Conservation (phyloP, 2,113 vertebrate genomes). For the Sakesphorus luctuosus region DNA sequence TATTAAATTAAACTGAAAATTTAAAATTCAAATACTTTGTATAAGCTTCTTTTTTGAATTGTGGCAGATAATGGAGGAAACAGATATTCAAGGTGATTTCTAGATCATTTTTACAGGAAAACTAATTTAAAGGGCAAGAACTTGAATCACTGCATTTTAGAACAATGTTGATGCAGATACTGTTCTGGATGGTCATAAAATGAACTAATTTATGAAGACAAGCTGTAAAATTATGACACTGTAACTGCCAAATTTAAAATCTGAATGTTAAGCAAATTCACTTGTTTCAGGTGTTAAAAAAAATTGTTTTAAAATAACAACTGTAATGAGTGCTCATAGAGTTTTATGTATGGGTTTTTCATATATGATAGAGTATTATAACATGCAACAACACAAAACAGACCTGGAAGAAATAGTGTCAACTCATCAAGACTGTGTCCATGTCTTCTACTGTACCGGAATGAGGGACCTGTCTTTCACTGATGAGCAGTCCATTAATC, state of each 20-base stretch:
- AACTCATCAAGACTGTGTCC: neutral
- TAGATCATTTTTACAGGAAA: constrained; percentile 49
- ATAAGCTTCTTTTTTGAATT: constrained; percentile 17
- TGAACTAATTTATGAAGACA: constrained; percentile 32
- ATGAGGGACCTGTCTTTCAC: neutral
- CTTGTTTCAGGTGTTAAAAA: constrained; percentile 5
- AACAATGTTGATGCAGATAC: constrained; percentile 43
- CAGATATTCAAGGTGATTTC: constrained; percentile 55
- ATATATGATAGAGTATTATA: neutral
- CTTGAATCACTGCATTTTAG: constrained; percentile 40
- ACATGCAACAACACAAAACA: neutral
- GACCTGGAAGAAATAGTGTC: neutral
- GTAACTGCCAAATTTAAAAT: constrained; percentile 59
- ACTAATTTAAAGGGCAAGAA: constrained; percentile 32
- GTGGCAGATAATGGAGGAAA: constrained; percentile 39
- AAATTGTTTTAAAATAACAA: neutral
- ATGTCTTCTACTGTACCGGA: neutral
- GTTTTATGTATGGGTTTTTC: neutral
- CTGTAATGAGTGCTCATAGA: neutral
- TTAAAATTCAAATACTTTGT: constrained; percentile 45
- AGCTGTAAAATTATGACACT: neutral
- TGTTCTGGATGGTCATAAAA: constrained; percentile 20
- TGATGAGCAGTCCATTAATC: neutral
- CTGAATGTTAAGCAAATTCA: constrained; percentile 47
- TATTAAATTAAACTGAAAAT: constrained; percentile 48